Base-by-base conservation (phyloP, 2,888 invertebrate species). In the Metallyticus violacea region DNA sequence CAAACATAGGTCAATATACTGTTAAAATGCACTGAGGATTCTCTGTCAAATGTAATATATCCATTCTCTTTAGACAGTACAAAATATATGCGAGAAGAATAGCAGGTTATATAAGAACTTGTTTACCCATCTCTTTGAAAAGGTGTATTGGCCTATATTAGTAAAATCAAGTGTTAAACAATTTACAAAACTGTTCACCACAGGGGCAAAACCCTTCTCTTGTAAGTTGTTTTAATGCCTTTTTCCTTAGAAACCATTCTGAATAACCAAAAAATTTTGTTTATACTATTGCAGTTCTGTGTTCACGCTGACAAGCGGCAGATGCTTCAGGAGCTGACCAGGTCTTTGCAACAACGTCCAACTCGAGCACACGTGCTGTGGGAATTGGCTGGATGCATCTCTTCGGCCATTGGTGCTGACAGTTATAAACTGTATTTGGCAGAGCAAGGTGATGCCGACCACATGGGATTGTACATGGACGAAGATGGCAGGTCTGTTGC, bases 341-440 rank as follows among this genome's bases (percentile, higher is more conserved):
- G 93, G 84, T 94, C 93, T 29, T 91, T 96, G 6, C 93, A 95
- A 87, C 92, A 93, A 29, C 93, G 94, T 85, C 93, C 94, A 0
- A 94, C 93, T 82, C 95, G 95, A 89, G 93, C 94, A 85, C 93
- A 94, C 77, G 94, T 96, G 2, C 90, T 96, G 26, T 94, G 94
- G 92, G 96, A 96, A 91, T 91, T 96, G 77, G 94, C 95, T 0
- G 93, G 92, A 83, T 95, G 95, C 90, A 94, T 96, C 84, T 93
- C 94, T 28, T 93, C 93, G 22, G 94, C 95, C 0, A 93, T 96
- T 0, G 93, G 93, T 40, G 95, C 95, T 0, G 95, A 96, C 89
- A 95, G 94, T 0, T 94, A 94, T 90, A 94, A 94, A 89, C 91
- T 95, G 80, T 94, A 94, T 90, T 90, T 95, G 82, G 92, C 93